Percentiles rank a stretch among this genome's conserved stretches.
Conservation (phyloP, 2,113 vertebrate genomes). For the Loxodonta africana region DNA sequence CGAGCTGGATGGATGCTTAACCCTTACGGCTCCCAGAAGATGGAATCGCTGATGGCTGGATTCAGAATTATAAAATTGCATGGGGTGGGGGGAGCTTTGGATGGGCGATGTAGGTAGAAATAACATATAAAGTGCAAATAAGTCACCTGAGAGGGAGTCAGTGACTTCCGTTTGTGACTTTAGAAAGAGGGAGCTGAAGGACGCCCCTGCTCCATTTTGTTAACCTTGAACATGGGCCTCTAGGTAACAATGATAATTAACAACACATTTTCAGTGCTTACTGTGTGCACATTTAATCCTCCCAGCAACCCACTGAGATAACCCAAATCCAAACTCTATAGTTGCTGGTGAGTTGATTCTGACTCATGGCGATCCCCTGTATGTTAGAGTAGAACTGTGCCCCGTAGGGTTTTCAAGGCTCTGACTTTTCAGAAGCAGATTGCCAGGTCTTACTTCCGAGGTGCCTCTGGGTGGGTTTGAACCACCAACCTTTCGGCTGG, state of each 20-base stretch:
- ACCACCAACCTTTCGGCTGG: background rate
- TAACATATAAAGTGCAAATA: background rate
- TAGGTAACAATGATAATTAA: background rate
- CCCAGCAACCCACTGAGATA: background rate
- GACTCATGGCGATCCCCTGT: background rate
- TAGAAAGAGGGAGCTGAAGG: background rate
- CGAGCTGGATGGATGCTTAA: slow-evolving; percentile 81
- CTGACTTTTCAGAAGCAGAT: no score
- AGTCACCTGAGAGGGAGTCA: background rate
- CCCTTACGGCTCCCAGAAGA: slow-evolving; percentile 78
- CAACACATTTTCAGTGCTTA: background rate
- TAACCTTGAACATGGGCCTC: background rate
- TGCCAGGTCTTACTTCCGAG: background rate
- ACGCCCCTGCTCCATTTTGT: fast-evolving
- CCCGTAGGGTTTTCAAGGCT: no score
- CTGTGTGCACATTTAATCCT: background rate
- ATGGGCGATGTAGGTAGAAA: background rate
- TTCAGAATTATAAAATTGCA: background rate
- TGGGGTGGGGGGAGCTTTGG: fast-evolving
- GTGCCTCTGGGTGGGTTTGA: background rate
- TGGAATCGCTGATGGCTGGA: slow-evolving; percentile 5
- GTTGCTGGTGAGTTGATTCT: background rate
- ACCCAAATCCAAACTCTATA: background rate
- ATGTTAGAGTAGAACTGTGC: background rate
- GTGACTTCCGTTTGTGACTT: background rate